Conservation (phyloP, 2,113 vertebrate genomes). For the Epinephelus cyanopodus region DNA sequence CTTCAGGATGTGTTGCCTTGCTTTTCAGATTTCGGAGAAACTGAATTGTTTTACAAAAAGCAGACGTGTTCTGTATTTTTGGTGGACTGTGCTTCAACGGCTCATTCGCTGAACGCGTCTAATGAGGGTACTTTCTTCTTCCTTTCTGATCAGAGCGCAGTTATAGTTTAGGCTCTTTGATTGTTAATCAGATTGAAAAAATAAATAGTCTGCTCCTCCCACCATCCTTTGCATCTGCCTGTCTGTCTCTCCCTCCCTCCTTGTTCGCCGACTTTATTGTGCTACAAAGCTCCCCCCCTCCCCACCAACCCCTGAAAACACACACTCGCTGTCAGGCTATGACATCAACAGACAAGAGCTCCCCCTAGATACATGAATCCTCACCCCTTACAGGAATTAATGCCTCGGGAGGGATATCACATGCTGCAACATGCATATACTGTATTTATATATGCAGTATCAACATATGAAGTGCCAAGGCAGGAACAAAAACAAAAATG, state of each 20-base stretch:
- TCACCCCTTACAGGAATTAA: constrained; percentile 23
- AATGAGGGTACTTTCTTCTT: background rate
- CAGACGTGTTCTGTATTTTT: no score
- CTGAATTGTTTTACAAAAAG: background rate
- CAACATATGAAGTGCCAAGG: background rate
- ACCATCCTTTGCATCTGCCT: constrained; percentile 24
- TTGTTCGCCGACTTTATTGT: constrained; percentile 38
- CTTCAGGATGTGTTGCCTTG: background rate
- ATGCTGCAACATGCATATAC: background rate
- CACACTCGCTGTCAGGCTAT: constrained; percentile 39
- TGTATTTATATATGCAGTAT: background rate
- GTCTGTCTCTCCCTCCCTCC: constrained; percentile 37
- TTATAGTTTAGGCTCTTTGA: background rate
- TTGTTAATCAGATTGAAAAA: constrained; percentile 20
- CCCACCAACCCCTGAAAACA: constrained; percentile 41
- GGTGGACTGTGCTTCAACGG: background rate
- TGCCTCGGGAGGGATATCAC: background rate
- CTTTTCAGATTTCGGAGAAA: constrained; percentile 1
- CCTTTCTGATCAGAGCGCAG: background rate
- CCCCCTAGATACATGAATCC: constrained; percentile 69
- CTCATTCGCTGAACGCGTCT: background rate
- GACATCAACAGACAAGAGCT: constrained; percentile 73
- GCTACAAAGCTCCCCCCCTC: constrained; percentile 32
- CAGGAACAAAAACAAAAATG: background rate
- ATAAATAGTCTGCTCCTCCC: constrained; percentile 8